phyloP scores from a whole-genome alignment of 2,113 vertebrate species.

The Nematolebias whitei region DNA sequence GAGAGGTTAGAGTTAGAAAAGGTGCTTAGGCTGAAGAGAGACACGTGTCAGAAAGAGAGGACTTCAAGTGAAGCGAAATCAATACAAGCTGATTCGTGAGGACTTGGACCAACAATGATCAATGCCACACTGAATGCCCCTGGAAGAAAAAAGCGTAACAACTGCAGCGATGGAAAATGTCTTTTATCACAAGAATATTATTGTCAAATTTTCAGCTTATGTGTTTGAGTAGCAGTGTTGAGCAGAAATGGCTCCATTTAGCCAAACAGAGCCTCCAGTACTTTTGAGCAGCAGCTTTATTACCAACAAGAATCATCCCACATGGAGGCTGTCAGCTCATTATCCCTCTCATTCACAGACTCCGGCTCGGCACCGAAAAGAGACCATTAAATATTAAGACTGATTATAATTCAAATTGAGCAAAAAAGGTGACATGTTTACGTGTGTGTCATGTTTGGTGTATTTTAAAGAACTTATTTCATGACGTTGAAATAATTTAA shows the following conservation, averaged over 20 bases:
- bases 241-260: conserved; percentile 23
- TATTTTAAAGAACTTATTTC: not conserved
- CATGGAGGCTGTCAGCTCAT: conserved; percentile 2
- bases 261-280: conserved; percentile 22
- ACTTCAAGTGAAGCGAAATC: conserved; percentile 72
- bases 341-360: not conserved
- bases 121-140: conserved; percentile 68
- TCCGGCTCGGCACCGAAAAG: conserved; percentile 3
- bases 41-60: conserved; percentile 61
- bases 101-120: conserved; percentile 72
- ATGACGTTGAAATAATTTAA: not conserved
- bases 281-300: conserved; percentile 10
- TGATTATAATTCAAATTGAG: conserved; percentile 1
- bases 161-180: conserved; percentile 27
- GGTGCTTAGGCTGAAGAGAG: conserved; percentile 45
- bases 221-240: conserved; percentile 16
- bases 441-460: not conserved
- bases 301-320: not conserved
- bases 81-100: conserved; percentile 70
- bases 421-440: not conserved
- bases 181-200: conserved; percentile 34
- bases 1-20: conserved; percentile 43
- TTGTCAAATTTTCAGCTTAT: conserved; percentile 1
- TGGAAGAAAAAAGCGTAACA: conserved; percentile 34
- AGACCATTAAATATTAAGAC: not conserved